phyloP scores from a whole-genome alignment of 2,888 invertebrate genomes.

The Liopterus haemorrhoidalis region DNA sequence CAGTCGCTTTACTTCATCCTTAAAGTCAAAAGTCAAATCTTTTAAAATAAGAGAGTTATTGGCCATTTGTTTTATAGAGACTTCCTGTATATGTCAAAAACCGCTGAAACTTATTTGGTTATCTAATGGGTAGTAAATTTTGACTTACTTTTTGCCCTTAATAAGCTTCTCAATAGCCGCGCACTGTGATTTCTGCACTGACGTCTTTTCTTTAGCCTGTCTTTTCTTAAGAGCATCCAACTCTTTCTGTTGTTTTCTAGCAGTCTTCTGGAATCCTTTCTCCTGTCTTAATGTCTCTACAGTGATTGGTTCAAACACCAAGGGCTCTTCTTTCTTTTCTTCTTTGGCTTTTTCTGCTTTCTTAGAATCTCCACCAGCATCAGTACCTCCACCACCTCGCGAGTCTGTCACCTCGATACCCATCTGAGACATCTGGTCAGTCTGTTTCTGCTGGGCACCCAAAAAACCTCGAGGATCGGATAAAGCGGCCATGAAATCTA shows the following conservation, averaged over 20 bases:
- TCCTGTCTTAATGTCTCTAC: constrained; percentile 80
- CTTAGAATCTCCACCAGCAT: constrained; percentile 38
- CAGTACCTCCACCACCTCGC: constrained; percentile 50
- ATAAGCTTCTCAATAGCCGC: constrained; percentile 86
- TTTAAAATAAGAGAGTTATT: too few species aligned
- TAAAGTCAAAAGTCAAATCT: too few species aligned
- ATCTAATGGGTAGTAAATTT: constrained; percentile 9
- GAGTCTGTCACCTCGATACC: constrained; percentile 67
- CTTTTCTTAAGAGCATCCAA: constrained; percentile 84
- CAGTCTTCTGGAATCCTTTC: constrained; percentile 86
- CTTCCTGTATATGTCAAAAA: background rate
- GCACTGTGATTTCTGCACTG: constrained; percentile 88
- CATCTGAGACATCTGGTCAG: constrained; percentile 90
- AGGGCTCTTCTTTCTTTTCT: constrained; percentile 67
- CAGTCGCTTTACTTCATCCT: too few species aligned
- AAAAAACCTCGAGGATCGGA: constrained; percentile 91
- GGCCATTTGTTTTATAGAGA: too few species aligned
- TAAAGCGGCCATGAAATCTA: constrained; percentile 95
- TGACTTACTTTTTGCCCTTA: constrained; percentile 83
- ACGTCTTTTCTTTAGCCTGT: constrained; percentile 85
- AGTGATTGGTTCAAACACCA: constrained; percentile 87
- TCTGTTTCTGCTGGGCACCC: constrained; percentile 78
- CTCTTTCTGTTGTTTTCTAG: constrained; percentile 95
- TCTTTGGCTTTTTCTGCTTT: constrained; percentile 59
- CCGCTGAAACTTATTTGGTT: background rate